These are phyloP conservation scores for Danionella cerebrum DNA, from an alignment of 2,113 vertebrate species.

Conservation along the genomic window DNA sequence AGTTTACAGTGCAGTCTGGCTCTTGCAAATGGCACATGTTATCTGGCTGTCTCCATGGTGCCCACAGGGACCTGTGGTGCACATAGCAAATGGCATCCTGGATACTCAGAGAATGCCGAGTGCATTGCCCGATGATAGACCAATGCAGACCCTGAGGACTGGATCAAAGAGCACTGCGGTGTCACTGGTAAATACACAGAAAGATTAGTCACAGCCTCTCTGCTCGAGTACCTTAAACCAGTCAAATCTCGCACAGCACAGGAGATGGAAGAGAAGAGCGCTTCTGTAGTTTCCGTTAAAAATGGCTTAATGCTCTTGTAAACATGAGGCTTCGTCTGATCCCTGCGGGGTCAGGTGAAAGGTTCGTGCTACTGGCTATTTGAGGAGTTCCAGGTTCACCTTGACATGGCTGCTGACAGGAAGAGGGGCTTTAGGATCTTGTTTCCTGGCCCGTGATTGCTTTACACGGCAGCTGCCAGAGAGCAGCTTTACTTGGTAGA, in stretches of 20 bases:
- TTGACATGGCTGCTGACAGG: slow-evolving; percentile 68
- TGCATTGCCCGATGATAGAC: slow-evolving; percentile 42
- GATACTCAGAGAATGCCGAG: slow-evolving; percentile 37
- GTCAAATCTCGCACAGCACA: slow-evolving; percentile 29
- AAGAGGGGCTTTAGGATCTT: slow-evolving; percentile 57
- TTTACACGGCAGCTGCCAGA: slow-evolving; percentile 62
- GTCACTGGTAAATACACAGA: not conserved
- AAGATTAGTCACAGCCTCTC: slow-evolving; percentile 1
- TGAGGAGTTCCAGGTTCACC: slow-evolving; percentile 68
- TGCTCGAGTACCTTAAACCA: slow-evolving; percentile 24
- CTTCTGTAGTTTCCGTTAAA: slow-evolving; percentile 32
- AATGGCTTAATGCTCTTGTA: slow-evolving; percentile 40
- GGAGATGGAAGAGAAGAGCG: not conserved
- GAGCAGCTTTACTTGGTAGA: slow-evolving; percentile 46
- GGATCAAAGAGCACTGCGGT: slow-evolving; percentile 43
- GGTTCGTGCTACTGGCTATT: slow-evolving; percentile 56
- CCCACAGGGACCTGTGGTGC: slow-evolving; percentile 5
- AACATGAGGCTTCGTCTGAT: slow-evolving; percentile 54
- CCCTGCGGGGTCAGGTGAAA: slow-evolving; percentile 43
- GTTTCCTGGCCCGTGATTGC: slow-evolving; percentile 60
- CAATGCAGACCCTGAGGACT: slow-evolving; percentile 19
- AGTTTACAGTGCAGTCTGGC: slow-evolving; percentile 25
- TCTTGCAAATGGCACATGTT: slow-evolving; percentile 33
- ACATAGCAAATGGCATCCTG: slow-evolving; percentile 36
- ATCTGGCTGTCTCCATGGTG: slow-evolving; percentile 25